These are phyloP conservation scores for Lutjanus argentimaculatus DNA, from an alignment of 2,797 vertebrate species.

Conservation along the genomic window DNA sequence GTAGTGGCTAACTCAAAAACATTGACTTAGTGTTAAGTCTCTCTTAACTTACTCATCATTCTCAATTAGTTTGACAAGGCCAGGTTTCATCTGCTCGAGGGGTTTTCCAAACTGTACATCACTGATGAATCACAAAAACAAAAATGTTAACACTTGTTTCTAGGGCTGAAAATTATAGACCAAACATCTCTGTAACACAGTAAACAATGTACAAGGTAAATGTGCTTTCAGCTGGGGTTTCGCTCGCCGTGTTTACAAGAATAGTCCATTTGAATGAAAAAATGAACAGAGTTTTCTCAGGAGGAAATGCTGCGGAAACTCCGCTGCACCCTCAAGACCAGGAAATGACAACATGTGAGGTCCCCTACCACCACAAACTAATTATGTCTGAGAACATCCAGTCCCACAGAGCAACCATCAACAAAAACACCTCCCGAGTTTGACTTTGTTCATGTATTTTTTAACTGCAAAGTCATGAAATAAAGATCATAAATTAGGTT, in stretches of 20 bases:
- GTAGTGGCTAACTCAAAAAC: background rate
- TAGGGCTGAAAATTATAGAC: background rate
- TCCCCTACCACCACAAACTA: background rate
- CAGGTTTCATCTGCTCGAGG: background rate
- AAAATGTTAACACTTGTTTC: background rate
- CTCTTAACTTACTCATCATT: background rate
- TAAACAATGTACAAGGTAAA: background rate
- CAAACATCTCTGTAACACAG: background rate
- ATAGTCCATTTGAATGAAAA: background rate
- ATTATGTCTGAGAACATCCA: background rate
- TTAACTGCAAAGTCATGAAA: background rate
- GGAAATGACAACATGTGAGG: background rate
- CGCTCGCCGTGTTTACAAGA: background rate
- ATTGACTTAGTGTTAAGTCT: background rate
- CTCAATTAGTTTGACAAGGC: background rate
- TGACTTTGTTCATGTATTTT: background rate
- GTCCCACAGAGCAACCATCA: background rate
- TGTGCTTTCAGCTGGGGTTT: background rate
- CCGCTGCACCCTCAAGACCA: background rate
- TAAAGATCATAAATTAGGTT: background rate
- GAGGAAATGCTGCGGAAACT: background rate
- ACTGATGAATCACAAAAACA: background rate
- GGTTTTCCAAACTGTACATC: conserved; percentile 11
- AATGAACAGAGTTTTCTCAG: background rate
- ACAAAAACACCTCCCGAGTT: background rate